Evolutionary conservation across 1,140 invertebrate genomes (phyloP).

Genomic region (Octopus bimaculoides): DNA sequence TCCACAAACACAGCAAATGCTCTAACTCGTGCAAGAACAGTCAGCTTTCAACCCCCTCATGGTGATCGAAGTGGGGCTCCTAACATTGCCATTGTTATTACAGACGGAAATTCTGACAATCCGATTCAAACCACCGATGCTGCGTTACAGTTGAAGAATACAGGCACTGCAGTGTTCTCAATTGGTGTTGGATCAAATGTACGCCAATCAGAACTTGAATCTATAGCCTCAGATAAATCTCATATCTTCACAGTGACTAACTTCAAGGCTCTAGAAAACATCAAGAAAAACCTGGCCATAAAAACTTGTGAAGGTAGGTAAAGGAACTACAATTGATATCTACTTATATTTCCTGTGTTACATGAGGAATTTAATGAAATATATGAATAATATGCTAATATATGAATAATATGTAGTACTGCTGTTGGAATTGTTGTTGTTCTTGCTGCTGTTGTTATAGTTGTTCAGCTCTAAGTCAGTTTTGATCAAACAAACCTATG

Average conservation of each 20-base stretch:
- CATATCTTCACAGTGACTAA: conserved; percentile 30
- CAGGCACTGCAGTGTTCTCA: conserved; percentile 22
- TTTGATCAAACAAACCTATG: too few species aligned
- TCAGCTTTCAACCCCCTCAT: conserved; percentile 23
- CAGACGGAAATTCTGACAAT: conserved; percentile 35
- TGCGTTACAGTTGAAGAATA: conserved; percentile 18
- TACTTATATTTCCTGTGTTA: too few species aligned
- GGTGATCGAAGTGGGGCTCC: conserved; percentile 27
- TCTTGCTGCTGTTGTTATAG: too few species aligned
- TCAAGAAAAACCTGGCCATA: conserved; percentile 14
- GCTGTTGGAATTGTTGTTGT: too few species aligned
- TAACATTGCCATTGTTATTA: conserved; percentile 36
- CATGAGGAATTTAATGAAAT: too few species aligned
- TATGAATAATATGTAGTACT: too few species aligned
- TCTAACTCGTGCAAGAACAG: conserved; percentile 21
- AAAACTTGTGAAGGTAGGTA: conserved; percentile 1
- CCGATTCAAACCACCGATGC: conserved; percentile 20
- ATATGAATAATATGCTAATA: too few species aligned
- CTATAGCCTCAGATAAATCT: conserved; percentile 29
- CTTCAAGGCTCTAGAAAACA: conserved; percentile 30
- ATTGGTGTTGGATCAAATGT: conserved; percentile 35
- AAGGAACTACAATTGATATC: neutral
- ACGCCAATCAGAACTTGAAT: conserved; percentile 23
- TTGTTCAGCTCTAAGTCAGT: too few species aligned
- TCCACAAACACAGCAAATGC: conserved; percentile 29